A percentile compares a stretch with the other conserved stretches of the same genome.
Conservation (phyloP, 2,113 vertebrate genomes). For the Verasper variegatus region DNA sequence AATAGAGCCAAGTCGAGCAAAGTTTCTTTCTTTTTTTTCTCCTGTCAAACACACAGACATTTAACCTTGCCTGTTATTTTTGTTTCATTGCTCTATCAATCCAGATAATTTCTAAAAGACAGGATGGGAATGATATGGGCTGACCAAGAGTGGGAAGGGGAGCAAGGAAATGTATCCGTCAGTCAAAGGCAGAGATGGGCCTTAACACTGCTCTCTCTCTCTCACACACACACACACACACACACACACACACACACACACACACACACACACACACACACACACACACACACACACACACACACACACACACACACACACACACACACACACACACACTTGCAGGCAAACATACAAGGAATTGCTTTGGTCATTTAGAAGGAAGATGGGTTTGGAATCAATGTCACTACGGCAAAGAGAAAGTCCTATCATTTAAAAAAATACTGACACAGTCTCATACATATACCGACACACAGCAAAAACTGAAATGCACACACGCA, state of each 20-base stretch:
- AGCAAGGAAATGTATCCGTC: conserved; percentile 64
- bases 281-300: conserved; percentile 14
- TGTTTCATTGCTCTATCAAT: conserved; percentile 10
- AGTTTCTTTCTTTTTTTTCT: background rate
- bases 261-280: conserved; percentile 13
- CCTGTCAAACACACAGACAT: conserved; percentile 10
- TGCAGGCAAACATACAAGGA: background rate
- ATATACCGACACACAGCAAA: conserved; percentile 2
- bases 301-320: conserved; percentile 17
- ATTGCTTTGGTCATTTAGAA: conserved; percentile 22
- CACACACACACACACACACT: conserved; percentile 14
- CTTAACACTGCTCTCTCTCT: conserved; percentile 39
- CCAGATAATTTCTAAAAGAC: conserved; percentile 26
- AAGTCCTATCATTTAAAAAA: conserved; percentile 37
- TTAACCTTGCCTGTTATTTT: conserved; percentile 26
- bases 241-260: conserved; percentile 20
- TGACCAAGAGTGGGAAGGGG: conserved; percentile 30
- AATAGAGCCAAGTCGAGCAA: conserved; percentile 3
- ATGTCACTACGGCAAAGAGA: conserved; percentile 28
- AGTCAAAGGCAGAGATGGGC: conserved; percentile 50
- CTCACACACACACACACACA: conserved; percentile 9
- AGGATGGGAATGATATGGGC: conserved; percentile 23
- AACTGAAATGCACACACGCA: conserved; percentile 34
- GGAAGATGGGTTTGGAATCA: conserved; percentile 37
- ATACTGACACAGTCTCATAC: background rate